phyloP scores from a whole-genome alignment of 2,888 invertebrate species.

The Polylopha cassiicola region DNA sequence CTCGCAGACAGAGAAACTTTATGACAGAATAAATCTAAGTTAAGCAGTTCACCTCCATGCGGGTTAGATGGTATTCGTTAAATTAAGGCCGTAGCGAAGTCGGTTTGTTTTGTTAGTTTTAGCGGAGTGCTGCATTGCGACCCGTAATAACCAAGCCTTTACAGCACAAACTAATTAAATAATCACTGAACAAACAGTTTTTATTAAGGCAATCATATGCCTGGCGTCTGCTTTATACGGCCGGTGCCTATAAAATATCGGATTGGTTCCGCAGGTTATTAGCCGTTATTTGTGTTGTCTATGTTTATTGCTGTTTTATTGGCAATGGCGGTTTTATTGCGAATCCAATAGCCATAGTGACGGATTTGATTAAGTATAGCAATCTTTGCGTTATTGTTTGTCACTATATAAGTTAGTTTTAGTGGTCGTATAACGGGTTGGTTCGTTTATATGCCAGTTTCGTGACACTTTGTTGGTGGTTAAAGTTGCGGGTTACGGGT shows the following conservation, averaged over 20 bases:
- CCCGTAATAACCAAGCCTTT: constrained; percentile 27
- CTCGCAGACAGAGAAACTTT: too few relatives aligned
- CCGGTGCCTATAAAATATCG: constrained; percentile 32
- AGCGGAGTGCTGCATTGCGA: not conserved
- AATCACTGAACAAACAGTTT: constrained; percentile 58
- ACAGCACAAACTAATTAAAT: constrained; percentile 50
- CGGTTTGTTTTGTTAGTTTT: too few relatives aligned
- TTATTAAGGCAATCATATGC: constrained; percentile 63
- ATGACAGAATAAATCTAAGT: too few relatives aligned
- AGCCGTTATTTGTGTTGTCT: constrained; percentile 72
- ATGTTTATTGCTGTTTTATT: constrained; percentile 73
- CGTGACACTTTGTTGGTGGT: not conserved
- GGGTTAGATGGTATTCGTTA: too few relatives aligned
- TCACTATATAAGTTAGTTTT: constrained; percentile 42
- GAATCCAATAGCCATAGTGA: constrained; percentile 65
- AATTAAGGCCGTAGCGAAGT: too few relatives aligned
- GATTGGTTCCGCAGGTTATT: constrained; percentile 68
- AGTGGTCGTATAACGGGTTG: constrained; percentile 29
- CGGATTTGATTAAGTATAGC: constrained; percentile 69
- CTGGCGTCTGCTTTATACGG: constrained; percentile 41
- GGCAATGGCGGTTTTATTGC: constrained; percentile 66
- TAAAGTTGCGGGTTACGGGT: not conserved
- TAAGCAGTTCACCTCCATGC: too few relatives aligned
- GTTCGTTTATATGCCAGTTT: not conserved
- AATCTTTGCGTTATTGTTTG: constrained; percentile 55